A percentile compares a stretch with the other conserved stretches of the same genome.
Conservation (phyloP, 2,888 invertebrate genomes). For the Machimus atricapillus region DNA sequence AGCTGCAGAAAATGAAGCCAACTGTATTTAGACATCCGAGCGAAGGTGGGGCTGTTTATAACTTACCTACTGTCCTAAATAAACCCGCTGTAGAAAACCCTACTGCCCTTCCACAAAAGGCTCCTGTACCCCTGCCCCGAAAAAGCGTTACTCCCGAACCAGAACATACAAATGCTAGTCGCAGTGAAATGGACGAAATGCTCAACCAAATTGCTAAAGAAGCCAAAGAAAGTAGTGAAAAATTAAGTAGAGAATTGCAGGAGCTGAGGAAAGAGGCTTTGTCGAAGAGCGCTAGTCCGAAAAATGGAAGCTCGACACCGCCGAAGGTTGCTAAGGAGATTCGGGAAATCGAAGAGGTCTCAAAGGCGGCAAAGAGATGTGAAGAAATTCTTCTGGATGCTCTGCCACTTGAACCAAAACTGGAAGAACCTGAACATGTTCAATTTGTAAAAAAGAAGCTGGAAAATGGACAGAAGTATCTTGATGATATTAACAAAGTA, state of each 20-base stretch:
- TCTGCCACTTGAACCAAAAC: conserved; percentile 50
- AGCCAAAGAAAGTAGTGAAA: conserved; percentile 77
- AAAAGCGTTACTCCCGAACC: conserved; percentile 63
- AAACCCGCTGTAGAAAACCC: conserved; percentile 31
- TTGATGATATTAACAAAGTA: conserved; percentile 56
- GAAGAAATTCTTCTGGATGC: conserved; percentile 63
- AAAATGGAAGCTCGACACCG: conserved; percentile 51
- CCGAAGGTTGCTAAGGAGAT: conserved; percentile 53
- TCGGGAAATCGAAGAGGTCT: conserved; percentile 63
- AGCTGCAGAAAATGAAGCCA: conserved; percentile 44
- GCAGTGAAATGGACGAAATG: conserved; percentile 71
- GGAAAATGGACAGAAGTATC: conserved; percentile 57
- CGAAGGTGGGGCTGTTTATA: conserved; percentile 59
- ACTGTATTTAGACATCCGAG: conserved; percentile 59
- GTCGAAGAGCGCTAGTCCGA: not conserved
- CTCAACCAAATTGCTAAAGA: conserved; percentile 77
- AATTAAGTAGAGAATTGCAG: conserved; percentile 71
- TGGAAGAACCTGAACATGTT: conserved; percentile 24
- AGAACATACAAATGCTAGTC: conserved; percentile 58
- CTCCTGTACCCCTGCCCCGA: conserved; percentile 67
- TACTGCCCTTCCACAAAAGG: conserved; percentile 57
- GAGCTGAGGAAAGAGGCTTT: conserved; percentile 63
- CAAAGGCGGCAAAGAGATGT: conserved; percentile 64
- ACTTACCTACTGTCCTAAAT: conserved; percentile 56
- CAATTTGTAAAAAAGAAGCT: conserved; percentile 52